Evolutionary conservation across 2,113 vertebrate species (phyloP).

Genomic region (Psephotus haematonotus): DNA sequence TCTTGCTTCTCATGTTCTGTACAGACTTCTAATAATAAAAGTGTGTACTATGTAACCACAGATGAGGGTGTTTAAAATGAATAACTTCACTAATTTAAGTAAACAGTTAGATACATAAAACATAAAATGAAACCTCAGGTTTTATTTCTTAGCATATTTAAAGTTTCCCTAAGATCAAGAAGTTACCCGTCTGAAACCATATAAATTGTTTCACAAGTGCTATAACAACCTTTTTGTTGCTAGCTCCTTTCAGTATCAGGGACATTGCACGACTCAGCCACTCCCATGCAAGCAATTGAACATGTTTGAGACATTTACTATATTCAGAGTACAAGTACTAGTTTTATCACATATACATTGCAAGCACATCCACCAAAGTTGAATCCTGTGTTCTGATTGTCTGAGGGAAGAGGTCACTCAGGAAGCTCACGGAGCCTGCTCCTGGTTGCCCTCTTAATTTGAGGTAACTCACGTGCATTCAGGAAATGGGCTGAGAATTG

Average conservation of each 20-base stretch:
- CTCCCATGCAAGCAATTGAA: fast-evolving
- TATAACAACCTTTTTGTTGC: neutral
- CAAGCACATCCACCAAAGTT: neutral
- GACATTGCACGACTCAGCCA: fast-evolving
- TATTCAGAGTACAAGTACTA: neutral
- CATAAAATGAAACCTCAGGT: neutral
- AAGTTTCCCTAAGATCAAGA: neutral
- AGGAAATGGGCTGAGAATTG: neutral
- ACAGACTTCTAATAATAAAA: neutral
- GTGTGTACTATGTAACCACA: neutral
- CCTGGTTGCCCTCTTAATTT: neutral
- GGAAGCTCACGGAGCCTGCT: neutral
- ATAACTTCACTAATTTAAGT: neutral
- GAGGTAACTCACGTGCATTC: neutral
- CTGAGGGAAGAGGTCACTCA: neutral
- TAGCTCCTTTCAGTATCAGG: neutral
- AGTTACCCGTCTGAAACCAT: neutral
- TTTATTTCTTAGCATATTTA: neutral
- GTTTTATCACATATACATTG: neutral
- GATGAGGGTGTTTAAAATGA: neutral
- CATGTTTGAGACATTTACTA: neutral
- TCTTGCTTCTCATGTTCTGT: neutral
- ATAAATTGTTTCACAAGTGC: neutral
- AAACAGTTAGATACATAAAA: neutral
- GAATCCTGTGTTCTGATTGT: fast-evolving